Evolutionary conservation across 1,140 invertebrate species (phyloP).

Genomic region (Wasmannia auropunctata): DNA sequence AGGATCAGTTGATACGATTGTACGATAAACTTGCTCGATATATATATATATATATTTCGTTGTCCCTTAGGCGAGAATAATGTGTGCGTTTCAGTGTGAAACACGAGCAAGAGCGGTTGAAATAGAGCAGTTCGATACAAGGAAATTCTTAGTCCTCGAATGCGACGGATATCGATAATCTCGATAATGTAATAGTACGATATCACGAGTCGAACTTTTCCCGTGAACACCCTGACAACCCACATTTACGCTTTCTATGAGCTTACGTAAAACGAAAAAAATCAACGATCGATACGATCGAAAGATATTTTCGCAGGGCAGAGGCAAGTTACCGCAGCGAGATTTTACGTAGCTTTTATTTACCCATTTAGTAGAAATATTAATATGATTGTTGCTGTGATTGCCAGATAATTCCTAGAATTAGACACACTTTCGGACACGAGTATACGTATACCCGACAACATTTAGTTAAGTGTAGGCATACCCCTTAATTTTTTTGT

Average conservation of each 20-base stretch:
- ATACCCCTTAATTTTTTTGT: neutral
- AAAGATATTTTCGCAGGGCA: constrained; percentile 20
- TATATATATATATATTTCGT: neutral
- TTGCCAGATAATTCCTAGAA: neutral
- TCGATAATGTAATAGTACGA: neutral
- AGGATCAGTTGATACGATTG: neutral
- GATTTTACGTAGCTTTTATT: constrained; percentile 15
- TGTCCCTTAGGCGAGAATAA: constrained; percentile 21
- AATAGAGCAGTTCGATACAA: neutral
- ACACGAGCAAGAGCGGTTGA: constrained; percentile 12
- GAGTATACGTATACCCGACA: neutral
- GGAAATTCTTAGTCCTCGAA: constrained; percentile 26
- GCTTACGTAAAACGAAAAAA: constrained; percentile 23
- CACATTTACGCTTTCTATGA: constrained; percentile 5
- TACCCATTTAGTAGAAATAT: constrained; percentile 23
- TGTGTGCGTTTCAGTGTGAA: constrained; percentile 42
- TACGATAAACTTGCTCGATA: neutral
- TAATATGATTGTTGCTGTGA: constrained; percentile 13
- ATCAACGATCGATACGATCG: too few species aligned
- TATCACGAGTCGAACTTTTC: constrained; percentile 16
- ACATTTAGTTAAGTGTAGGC: neutral
- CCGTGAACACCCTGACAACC: neutral
- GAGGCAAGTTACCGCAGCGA: constrained; percentile 28
- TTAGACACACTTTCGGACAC: constrained; percentile 21
- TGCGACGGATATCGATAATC: constrained; percentile 12